phyloP scores from a whole-genome alignment of 2,888 invertebrate genomes.

The Lampropteryx suffumata region DNA sequence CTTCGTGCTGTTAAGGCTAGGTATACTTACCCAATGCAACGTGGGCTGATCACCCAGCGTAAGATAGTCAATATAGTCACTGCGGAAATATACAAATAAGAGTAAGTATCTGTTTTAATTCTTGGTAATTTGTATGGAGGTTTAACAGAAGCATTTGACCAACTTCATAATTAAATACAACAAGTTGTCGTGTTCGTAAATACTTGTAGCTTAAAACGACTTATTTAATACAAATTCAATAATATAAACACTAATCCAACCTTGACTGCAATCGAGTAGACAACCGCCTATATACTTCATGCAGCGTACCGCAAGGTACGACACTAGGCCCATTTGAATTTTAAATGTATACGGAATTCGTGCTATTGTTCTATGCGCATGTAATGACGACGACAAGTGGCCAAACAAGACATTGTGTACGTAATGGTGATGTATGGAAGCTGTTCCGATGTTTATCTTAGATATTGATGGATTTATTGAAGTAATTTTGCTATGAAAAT shows the following conservation, averaged over 20 bases:
- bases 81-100: too few species aligned
- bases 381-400: slow-evolving; percentile 29
- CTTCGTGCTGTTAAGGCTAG: too few species aligned
- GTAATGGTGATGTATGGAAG: slow-evolving; percentile 23
- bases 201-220: slow-evolving; percentile 1
- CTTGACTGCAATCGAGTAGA: slow-evolving; percentile 30
- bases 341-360: slow-evolving; percentile 47
- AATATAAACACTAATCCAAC: slow-evolving; percentile 25
- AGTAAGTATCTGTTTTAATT: too few species aligned
- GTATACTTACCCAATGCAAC: too few species aligned
- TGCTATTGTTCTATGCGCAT: slow-evolving; percentile 27
- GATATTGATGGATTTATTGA: slow-evolving; percentile 20
- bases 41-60: too few species aligned
- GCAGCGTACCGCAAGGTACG: slow-evolving; percentile 50
- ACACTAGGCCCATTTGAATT: slow-evolving; percentile 55
- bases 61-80: too few species aligned
- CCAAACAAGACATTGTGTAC: slow-evolving; percentile 31
- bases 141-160: slow-evolving; percentile 4
- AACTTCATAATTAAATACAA: not conserved
- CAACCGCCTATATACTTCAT: slow-evolving; percentile 27
- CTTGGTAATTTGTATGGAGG: too few species aligned
- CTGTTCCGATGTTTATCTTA: slow-evolving; percentile 12
- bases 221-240: slow-evolving; percentile 18
- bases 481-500: slow-evolving; percentile 11
- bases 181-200: not conserved